These are phyloP conservation scores for Aethes cnicana DNA, from an alignment of 2,888 invertebrate species.

Conservation along the genomic window DNA sequence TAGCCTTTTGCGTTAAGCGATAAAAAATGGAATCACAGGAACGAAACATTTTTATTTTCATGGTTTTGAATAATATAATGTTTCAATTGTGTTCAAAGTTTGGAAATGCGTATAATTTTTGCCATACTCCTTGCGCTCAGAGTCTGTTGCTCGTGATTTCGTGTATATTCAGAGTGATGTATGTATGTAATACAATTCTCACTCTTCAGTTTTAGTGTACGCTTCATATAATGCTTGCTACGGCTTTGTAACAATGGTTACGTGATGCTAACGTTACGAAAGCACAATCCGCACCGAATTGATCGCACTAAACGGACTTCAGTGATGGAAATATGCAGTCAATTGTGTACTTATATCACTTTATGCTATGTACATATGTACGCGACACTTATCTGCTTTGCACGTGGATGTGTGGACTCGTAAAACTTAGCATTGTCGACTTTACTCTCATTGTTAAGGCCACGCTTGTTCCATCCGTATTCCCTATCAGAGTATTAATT, in stretches of 20 bases:
- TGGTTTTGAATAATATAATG: background rate
- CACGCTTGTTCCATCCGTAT: too few relatives aligned
- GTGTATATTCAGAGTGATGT: too few relatives aligned
- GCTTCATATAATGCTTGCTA: slow-evolving; percentile 38
- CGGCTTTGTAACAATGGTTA: slow-evolving; percentile 65
- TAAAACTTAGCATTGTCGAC: slow-evolving; percentile 27
- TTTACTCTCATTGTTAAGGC: slow-evolving; percentile 3
- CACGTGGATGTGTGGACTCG: slow-evolving; percentile 21
- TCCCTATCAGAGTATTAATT: too few relatives aligned
- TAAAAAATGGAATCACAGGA: slow-evolving; percentile 22
- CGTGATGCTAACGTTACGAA: slow-evolving; percentile 69
- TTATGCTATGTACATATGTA: slow-evolving; percentile 2
- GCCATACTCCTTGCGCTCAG: background rate
- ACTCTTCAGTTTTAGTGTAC: slow-evolving; percentile 33
- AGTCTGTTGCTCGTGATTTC: slow-evolving; percentile 7
- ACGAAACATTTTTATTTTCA: slow-evolving; percentile 11
- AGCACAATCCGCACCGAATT: slow-evolving; percentile 63
- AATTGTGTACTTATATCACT: background rate
- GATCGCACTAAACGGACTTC: slow-evolving; percentile 56
- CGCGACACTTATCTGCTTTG: slow-evolving; percentile 17
- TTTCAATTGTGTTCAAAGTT: slow-evolving; percentile 4
- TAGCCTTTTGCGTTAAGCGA: slow-evolving; percentile 24
- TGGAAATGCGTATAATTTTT: background rate
- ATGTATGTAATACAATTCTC: slow-evolving; percentile 19
- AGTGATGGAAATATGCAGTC: slow-evolving; percentile 60